These are phyloP conservation scores for Amitus sp. DNA, from an alignment of 2,888 invertebrate species.

Conservation along the genomic window DNA sequence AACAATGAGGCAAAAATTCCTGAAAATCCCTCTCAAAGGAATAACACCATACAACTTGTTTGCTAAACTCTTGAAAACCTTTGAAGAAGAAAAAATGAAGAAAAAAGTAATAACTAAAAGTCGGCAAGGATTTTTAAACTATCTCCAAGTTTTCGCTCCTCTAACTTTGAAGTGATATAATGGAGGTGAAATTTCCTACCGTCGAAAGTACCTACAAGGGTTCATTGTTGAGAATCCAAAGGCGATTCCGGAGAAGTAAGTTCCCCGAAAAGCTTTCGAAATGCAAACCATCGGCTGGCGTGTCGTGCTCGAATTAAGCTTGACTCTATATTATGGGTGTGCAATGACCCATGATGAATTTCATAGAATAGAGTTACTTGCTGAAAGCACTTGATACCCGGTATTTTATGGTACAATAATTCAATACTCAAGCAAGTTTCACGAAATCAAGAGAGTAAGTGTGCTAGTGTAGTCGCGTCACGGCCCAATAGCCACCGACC, in stretches of 20 bases:
- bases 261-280: slow-evolving; percentile 9
- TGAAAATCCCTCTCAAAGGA: too few relatives aligned
- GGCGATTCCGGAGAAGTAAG: slow-evolving; percentile 14
- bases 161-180: too few relatives aligned
- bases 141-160: too few relatives aligned
- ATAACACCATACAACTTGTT: too few relatives aligned
- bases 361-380: slow-evolving; percentile 2
- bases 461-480: slow-evolving; percentile 14
- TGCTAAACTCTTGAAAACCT: too few relatives aligned
- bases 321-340: slow-evolving; percentile 17
- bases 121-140: too few relatives aligned
- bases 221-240: slow-evolving; percentile 18
- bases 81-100: too few relatives aligned
- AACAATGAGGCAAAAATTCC: too few relatives aligned
- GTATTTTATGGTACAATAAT: slow-evolving; percentile 37
- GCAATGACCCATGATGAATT: slow-evolving; percentile 32
- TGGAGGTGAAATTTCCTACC: too few relatives aligned
- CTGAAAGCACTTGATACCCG: slow-evolving; percentile 30
- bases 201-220: too few relatives aligned
- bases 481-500: slow-evolving; percentile 22
- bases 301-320: slow-evolving; percentile 21
- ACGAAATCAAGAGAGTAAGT: slow-evolving; percentile 31
- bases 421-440: slow-evolving; percentile 34
- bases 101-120: too few relatives aligned
- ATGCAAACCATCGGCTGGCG: slow-evolving; percentile 25